phyloP scores from a whole-genome alignment of 2,113 vertebrate species.

The Ceuthmochares aereus region DNA sequence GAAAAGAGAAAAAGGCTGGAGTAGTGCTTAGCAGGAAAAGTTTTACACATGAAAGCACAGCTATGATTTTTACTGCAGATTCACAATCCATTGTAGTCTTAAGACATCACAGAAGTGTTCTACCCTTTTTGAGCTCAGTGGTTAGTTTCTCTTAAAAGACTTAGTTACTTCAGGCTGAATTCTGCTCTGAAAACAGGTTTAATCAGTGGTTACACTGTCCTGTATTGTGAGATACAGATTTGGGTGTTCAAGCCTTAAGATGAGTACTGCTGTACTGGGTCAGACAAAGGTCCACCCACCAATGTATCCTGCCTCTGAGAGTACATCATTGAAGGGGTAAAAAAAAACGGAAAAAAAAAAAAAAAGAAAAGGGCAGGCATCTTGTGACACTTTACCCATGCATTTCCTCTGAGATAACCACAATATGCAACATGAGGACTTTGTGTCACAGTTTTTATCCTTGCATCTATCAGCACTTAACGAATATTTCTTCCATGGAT shows the following conservation, averaged over 20 bases:
- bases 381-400: background rate
- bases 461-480: background rate
- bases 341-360: background rate
- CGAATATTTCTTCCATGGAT: background rate
- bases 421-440: background rate
- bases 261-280: background rate
- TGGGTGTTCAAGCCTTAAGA: constrained; percentile 28
- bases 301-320: background rate
- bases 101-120: constrained; percentile 10
- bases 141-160: constrained; percentile 22
- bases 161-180: constrained; percentile 9
- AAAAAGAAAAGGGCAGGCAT: background rate
- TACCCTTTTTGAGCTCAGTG: constrained; percentile 4
- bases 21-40: background rate
- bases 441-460: background rate
- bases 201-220: background rate
- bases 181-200: constrained; percentile 1
- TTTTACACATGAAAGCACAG: constrained; percentile 39
- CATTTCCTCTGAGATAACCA: background rate
- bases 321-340: background rate
- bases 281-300: background rate
- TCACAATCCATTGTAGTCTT: constrained; percentile 16
- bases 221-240: background rate
- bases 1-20: background rate
- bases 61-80: constrained; percentile 31